A percentile compares a stretch with the other conserved stretches of the same genome.
phyloP scores from a whole-genome alignment of 2,797 vertebrate species.

The Ciconia nigra region DNA sequence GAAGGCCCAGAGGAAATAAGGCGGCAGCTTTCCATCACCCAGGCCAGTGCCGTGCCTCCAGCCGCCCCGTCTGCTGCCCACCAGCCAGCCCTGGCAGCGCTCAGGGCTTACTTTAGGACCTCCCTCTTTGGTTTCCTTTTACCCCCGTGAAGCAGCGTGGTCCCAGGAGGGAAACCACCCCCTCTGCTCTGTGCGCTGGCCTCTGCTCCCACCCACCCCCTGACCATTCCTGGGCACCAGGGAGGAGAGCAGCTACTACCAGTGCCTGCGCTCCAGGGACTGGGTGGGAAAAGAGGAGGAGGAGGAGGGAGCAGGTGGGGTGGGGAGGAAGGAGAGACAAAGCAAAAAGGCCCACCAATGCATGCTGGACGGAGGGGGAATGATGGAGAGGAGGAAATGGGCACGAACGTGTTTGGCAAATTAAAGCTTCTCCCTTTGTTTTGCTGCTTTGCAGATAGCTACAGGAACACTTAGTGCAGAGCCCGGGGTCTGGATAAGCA shows the following conservation, averaged over 20 bases:
- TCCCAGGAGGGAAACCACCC: neutral
- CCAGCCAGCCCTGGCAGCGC: neutral
- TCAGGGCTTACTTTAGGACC: neutral
- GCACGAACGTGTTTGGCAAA: neutral
- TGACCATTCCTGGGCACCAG: neutral
- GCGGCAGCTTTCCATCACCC: neutral
- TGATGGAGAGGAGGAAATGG: neutral
- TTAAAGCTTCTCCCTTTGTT: conserved; percentile 38
- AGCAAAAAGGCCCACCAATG: neutral
- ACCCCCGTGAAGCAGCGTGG: neutral
- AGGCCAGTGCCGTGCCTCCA: neutral
- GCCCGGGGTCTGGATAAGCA: neutral
- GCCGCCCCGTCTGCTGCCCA: neutral
- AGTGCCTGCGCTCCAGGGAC: neutral
- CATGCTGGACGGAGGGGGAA: accelerated
- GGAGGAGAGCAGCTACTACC: neutral
- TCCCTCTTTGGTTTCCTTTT: neutral
- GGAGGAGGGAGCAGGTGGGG: neutral
- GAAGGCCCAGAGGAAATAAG: neutral
- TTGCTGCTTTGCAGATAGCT: conserved; percentile 41
- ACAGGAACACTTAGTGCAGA: conserved; percentile 18
- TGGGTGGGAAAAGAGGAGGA: neutral
- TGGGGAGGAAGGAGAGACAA: neutral
- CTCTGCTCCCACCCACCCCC: neutral
- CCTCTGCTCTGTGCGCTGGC: neutral